Percentiles rank a stretch among this genome's conserved stretches.
Conservation (phyloP, 2,888 invertebrate species). For the Carpatolechia fugitivella region DNA sequence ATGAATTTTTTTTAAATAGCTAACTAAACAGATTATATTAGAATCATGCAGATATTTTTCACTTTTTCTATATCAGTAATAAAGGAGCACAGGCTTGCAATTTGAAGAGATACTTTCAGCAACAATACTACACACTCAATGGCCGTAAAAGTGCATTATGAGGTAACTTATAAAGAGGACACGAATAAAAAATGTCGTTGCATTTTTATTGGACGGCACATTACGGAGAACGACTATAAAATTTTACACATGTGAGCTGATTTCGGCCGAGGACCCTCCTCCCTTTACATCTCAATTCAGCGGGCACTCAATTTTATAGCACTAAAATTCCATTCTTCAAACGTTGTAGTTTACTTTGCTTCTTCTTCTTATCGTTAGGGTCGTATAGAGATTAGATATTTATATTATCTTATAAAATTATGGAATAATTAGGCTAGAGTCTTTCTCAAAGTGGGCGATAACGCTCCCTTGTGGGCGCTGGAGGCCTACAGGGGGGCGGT, state of each 20-base stretch:
- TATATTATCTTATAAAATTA: no score
- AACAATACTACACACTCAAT: neutral
- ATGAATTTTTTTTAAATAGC: no score
- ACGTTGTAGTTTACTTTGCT: no score
- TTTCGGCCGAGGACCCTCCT: conserved; percentile 27
- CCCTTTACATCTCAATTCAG: conserved; percentile 43
- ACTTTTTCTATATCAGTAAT: no score
- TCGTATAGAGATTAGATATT: no score
- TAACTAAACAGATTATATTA: no score
- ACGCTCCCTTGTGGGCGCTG: no score
- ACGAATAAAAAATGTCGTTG: conserved; percentile 9
- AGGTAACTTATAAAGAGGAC: conserved; percentile 1
- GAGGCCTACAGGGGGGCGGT: no score
- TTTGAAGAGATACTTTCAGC: neutral
- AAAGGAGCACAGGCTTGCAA: neutral
- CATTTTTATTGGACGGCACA: conserved; percentile 23
- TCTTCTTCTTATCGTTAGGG: no score
- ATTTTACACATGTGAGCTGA: conserved; percentile 37
- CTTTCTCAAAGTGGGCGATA: no score
- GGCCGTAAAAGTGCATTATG: conserved; percentile 1
- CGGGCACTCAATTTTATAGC: conserved; percentile 45
- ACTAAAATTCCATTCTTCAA: conserved; percentile 27
- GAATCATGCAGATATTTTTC: no score
- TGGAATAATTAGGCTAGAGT: no score
- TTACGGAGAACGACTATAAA: conserved; percentile 37